Base-by-base conservation (phyloP, 92 coral and sea anemone species). In the Palythoa heliodiscus region DNA sequence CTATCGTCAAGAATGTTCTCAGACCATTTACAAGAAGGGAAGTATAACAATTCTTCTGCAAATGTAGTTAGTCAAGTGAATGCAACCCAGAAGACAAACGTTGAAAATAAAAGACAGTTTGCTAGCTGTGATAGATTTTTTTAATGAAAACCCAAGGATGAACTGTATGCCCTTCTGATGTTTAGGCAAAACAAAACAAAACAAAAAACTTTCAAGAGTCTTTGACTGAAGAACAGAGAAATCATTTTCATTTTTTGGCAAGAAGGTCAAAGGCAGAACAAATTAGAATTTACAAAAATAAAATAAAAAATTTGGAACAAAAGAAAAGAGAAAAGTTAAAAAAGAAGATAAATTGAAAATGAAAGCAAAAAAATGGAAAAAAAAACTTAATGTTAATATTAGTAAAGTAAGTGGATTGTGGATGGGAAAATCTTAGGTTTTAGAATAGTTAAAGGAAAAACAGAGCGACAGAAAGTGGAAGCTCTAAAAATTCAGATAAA, bases 21-120 rank as follows among this genome's bases (percentile, higher is more conserved):
- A 77, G 82, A 77, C n/a, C 82, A 57, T 77, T 77, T 77, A 40
- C 87, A 63, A 67, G 78, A 38, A 67, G 87, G 87, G 54, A 77
- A 77, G 14, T 77, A 55, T 11, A 70, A 77, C 82, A 77, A 55
- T 77, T 70, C 50, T 77, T 54, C 70, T 77, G 52, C 16, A 38
- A 57, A 77, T 13, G 17, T 77, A 57, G 52, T 53, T 23, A 17
- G 15, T 16, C 52, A 77, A 77, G n/a, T 70, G 22, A 55, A 77
- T 37, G 52, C 68, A 17, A 54, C 70, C 22, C 53, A 77, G 53
- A 77, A 77, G 48, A 77, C 70, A 77, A 77, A 54, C 10, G 70
- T 77, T 19, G 82, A 77, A 77, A 77, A 77, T 77, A 50, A 77
- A 77, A 77, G 53, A 38, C 53, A 55, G 14, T 77, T 77, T 57